Base-by-base conservation (phyloP, 2,888 invertebrate species). In the Drosophila buzzatii region DNA sequence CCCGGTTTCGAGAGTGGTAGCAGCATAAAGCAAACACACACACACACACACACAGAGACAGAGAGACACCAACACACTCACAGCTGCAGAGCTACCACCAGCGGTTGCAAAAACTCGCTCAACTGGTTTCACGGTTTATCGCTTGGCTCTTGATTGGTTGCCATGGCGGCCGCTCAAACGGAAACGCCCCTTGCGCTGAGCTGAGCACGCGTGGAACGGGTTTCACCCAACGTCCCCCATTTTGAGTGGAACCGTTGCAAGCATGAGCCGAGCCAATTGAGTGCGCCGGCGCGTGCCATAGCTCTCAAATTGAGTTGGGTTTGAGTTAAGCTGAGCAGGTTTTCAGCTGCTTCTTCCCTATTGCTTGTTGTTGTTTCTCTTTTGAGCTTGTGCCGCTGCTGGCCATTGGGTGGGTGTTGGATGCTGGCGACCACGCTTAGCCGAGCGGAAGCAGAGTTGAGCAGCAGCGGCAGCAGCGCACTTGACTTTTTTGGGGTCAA, bases 221-320 rank as follows among this genome's bases (percentile, higher is more conserved):
- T 83, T 88, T 81, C 56, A 27, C 62, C 41, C 61, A 67, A 69
- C 72, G 88, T 89, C 90, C 90, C 90, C 90, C 90, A 90, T 90
- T 90, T 90, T 90, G 90, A 90, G 90, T 90, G 83, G 12, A 52
- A 59, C 71, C 8, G 8, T 2, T 27, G 27, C 0, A 7, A 51
- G 51, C 51, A 8, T 33, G 18, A 39, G 18, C 47, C 53, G 37
- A 39, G 67, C 85, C 79, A 86, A 76, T 81, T 85, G 90, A 90
- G 85, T 79, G 90, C 90, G 90, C 85, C 84, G 89, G 77, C 90
- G 90, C 90, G 90, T 90, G 90, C 84, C 90, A 81, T 3, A 47
- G 68, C 45, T 42, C 49, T 41, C 75, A 73, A 74, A 70, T 70
- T 57, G 52, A 68, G 45, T 58, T 57, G 8, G 52, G 59, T 53